A percentile compares a stretch with the other conserved stretches of the same genome.
phyloP scores from a whole-genome alignment of 92 coral and sea anemone species.

The Porites lobata region DNA sequence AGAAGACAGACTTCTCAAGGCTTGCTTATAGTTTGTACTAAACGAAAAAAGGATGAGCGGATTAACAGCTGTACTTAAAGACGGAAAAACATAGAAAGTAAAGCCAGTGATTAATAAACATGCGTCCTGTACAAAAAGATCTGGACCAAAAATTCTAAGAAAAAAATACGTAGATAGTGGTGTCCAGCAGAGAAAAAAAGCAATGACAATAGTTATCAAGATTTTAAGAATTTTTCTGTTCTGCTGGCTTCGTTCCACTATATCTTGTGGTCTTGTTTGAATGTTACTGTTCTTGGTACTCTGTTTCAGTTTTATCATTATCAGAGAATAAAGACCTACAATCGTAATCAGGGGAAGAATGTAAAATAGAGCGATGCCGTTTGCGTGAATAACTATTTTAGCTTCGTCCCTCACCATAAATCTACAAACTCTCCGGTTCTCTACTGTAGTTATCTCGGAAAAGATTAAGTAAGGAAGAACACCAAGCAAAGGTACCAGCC shows the following conservation, averaged over 20 bases:
- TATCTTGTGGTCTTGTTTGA: not conserved
- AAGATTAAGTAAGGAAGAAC: not conserved
- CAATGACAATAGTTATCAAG: not conserved
- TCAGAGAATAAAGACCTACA: not conserved
- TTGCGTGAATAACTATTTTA: not conserved
- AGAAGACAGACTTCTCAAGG: not conserved
- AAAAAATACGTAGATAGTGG: not conserved
- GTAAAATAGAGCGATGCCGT: not conserved
- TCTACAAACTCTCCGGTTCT: not conserved
- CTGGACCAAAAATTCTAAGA: not conserved
- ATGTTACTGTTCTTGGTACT: not conserved
- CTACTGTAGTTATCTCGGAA: not conserved
- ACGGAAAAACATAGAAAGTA: not conserved
- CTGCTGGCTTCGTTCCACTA: not conserved
- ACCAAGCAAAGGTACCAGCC: not conserved
- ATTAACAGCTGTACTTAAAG: not conserved
- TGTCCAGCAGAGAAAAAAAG: not conserved
- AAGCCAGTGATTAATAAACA: not conserved
- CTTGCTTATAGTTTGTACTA: not conserved
- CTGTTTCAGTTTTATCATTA: not conserved
- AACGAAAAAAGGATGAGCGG: not conserved
- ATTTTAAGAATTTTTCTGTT: not conserved
- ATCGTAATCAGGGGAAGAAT: not conserved
- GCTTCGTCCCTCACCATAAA: not conserved
- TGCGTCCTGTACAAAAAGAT: not conserved